These are phyloP conservation scores for Saturnia pavonia DNA, from an alignment of 2,888 invertebrate species.

Conservation along the genomic window DNA sequence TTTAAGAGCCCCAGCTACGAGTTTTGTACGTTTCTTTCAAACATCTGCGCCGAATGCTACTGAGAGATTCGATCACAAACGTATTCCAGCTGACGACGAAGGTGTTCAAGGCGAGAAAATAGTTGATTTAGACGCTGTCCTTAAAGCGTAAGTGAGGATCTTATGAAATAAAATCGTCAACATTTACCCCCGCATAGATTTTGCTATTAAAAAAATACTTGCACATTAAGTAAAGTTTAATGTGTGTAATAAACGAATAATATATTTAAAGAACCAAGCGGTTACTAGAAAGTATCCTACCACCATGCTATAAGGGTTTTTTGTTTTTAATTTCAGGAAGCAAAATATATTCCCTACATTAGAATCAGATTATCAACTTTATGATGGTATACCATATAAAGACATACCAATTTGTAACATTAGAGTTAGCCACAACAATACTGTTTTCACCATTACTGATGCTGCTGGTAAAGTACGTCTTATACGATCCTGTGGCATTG, in stretches of 20 bases:
- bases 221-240: no score
- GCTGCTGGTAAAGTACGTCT: conserved; percentile 84
- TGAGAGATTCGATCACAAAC: conserved; percentile 71
- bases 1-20: conserved; percentile 46
- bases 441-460: conserved; percentile 90
- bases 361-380: conserved; percentile 86
- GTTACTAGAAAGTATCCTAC: neutral
- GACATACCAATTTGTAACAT: conserved; percentile 93
- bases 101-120: conserved; percentile 89
- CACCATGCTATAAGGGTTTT: no score
- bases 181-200: neutral
- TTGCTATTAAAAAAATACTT: neutral
- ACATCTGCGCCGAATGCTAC: conserved; percentile 52
- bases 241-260: no score
- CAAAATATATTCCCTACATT: conserved; percentile 87
- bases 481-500: conserved; percentile 90
- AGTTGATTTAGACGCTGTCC: conserved; percentile 85
- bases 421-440: conserved; percentile 92
- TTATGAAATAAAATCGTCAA: neutral
- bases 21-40: conserved; percentile 55
- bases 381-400: conserved; percentile 89
- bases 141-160: conserved; percentile 78
- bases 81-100: conserved; percentile 83
- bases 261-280: neutral
- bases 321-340: conserved; percentile 76